Base-by-base conservation (phyloP, 2,113 vertebrate species). In the Phyllopteryx taeniolatus region DNA sequence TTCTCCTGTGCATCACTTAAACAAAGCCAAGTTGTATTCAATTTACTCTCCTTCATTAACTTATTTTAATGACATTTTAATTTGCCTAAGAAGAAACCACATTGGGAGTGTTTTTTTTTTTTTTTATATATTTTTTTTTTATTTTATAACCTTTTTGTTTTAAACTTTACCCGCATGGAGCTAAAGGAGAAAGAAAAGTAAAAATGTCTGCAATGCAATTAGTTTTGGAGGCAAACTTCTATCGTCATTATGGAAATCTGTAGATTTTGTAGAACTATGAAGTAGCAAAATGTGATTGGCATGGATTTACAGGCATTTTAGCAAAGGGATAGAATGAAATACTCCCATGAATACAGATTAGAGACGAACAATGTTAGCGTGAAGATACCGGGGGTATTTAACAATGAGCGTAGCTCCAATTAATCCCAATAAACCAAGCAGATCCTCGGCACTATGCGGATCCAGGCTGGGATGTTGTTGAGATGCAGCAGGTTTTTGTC, bases 261-360 rank as follows among this genome's bases (percentile, higher is more conserved):
- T 39, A 39, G 35, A 83, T 90, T 90, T 79, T 74, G 71, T 70
- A 83, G 82, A 84, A 85, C 88, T 89, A 89, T 83, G 83, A 91
- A 90, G 85, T 82, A 81, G 79, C 80, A 77, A 86, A 91, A 89
- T 88, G 83, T 91, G 90, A 91, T 84, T 91, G 91, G 81, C 76
- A 78, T 80, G 90, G 89, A 90, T 91, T 92, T 90, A 81, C 78
- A 69, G 70, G 51, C 8, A 67, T 89, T 89, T 92, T 92, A 91
- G 75, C 86, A 71, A 59, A 72, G 77, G 86, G 86, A 88, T 83
- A 85, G 85, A 88, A 88, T 81, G 79, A 87, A 93, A 92, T 85
- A 85, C 84, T 86, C 74, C 76, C 72, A 60, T 91, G 87, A 92
- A 90, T 92, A 88, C 88, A 90, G 90, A 91, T 90, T 89, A 91